Conservation (phyloP, 2,113 vertebrate species). For the Excalfactoria chinensis region DNA sequence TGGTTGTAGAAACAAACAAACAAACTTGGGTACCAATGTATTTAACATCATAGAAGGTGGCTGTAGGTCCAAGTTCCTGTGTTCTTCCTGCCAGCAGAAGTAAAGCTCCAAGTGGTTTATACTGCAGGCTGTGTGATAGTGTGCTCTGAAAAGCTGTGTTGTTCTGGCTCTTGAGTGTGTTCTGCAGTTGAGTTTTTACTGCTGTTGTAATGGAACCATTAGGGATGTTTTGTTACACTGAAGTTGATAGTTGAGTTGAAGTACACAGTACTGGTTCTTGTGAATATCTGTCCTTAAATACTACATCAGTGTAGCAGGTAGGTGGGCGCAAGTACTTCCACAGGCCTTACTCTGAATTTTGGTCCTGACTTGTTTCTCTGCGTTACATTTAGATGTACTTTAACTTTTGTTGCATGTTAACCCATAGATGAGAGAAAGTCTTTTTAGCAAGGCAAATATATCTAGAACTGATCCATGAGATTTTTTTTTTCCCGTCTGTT, state of each 20-base stretch:
- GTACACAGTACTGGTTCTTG: background rate
- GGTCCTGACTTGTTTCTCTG: background rate
- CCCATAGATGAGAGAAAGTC: accelerated
- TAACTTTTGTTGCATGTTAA: background rate
- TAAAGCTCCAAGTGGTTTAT: background rate
- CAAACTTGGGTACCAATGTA: background rate
- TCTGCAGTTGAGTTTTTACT: background rate
- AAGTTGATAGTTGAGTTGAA: background rate
- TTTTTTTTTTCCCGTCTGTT: accelerated
- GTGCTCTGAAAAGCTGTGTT: background rate
- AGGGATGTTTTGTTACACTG: background rate
- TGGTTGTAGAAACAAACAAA: background rate
- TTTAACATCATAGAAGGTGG: background rate
- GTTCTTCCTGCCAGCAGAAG: background rate
- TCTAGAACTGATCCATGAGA: background rate
- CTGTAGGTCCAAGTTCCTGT: background rate
- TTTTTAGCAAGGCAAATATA: background rate
- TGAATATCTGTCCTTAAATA: background rate
- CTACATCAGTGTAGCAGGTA: background rate
- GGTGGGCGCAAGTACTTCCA: background rate
- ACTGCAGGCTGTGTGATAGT: background rate
- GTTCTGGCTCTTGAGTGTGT: background rate
- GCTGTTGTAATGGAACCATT: background rate
- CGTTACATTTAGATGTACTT: background rate
- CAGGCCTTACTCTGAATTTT: background rate